phyloP scores from a whole-genome alignment of 2,113 vertebrate genomes.

The Bagarius yarrelli region DNA sequence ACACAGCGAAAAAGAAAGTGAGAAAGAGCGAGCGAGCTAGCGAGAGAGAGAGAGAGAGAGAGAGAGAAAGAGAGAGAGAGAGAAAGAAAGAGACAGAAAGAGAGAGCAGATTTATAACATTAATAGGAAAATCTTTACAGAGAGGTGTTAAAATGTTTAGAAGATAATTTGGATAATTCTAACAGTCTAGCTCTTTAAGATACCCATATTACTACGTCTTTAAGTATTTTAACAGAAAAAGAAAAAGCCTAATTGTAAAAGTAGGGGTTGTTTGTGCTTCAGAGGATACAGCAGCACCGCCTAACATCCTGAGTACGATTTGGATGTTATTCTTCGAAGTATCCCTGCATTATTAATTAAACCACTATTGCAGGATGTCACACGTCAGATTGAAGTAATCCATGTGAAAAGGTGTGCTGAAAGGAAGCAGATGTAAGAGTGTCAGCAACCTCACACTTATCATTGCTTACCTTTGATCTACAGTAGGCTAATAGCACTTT shows the following conservation, averaged over 20 bases:
- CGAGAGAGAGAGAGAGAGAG: conserved; percentile 34
- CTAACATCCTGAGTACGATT: conserved; percentile 2
- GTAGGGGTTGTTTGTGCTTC: not conserved
- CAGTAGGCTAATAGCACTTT: conserved; percentile 39
- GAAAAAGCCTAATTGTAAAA: not conserved
- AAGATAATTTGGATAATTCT: not conserved
- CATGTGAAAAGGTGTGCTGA: conserved; percentile 50
- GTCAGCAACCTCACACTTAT: conserved; percentile 41
- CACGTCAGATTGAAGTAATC: conserved; percentile 52
- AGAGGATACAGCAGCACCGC: not conserved
- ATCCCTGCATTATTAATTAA: conserved; percentile 43
- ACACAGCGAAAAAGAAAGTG: conserved; percentile 22
- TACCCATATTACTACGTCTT: not conserved
- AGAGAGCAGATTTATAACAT: conserved; percentile 32
- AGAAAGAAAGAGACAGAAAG: no score
- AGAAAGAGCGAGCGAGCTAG: no score
- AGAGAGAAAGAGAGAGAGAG: conserved; percentile 40
- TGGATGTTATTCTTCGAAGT: conserved; percentile 32
- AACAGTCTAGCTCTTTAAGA: conserved; percentile 8
- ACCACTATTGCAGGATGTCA: conserved; percentile 43
- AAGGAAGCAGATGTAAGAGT: conserved; percentile 54
- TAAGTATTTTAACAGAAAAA: not conserved
- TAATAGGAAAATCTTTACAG: conserved; percentile 4
- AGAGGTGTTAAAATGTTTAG: conserved; percentile 14
- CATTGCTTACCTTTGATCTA: conserved; percentile 48